Base-by-base conservation (phyloP, 2,888 invertebrate genomes). In the Scotopteryx bipunctaria region DNA sequence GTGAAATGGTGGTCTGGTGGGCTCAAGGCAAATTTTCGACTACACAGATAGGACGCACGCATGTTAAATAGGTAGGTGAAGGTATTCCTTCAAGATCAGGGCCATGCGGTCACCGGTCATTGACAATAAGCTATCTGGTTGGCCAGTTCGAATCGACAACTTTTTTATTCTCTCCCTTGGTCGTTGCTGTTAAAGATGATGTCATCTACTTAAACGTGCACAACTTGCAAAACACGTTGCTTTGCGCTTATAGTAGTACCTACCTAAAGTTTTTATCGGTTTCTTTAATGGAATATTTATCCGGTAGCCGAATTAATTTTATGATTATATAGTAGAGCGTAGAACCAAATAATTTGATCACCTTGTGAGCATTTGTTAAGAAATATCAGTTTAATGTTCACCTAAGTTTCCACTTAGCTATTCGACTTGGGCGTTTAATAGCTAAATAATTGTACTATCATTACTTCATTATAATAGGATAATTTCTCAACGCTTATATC, bases 1-100 rank as follows among this genome's bases (percentile, higher is more conserved):
- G n/a, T n/a, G n/a, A n/a, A n/a, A n/a, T n/a, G n/a, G n/a, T n/a
- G n/a, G n/a, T n/a, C n/a, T n/a, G n/a, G n/a, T n/a, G n/a, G n/a
- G n/a, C n/a, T n/a, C n/a, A n/a, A n/a, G n/a, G n/a, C n/a, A n/a
- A n/a, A n/a, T n/a, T n/a, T n/a, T n/a, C n/a, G n/a, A n/a, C n/a
- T n/a, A n/a, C n/a, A n/a, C n/a, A n/a, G n/a, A n/a, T n/a, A n/a
- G n/a, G n/a, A n/a, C n/a, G n/a, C n/a, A n/a, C n/a, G n/a, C n/a
- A n/a, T n/a, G n/a, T n/a, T n/a, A n/a, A n/a, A n/a, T n/a, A n/a
- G n/a, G n/a, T n/a, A n/a, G n/a, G n/a, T 57, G 47, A 53, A 57
- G 64, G 63, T 67, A 65, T 75, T 80, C 76, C 73, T 73, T 69
- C 82, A 86, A 87, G 86, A 87, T 87, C 88, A 87, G 75, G 86